Percentiles rank a stretch among this genome's conserved stretches.
These are phyloP conservation scores for Oreocharis arfaki DNA, from an alignment of 2,113 vertebrate genomes.

Conservation along the genomic window DNA sequence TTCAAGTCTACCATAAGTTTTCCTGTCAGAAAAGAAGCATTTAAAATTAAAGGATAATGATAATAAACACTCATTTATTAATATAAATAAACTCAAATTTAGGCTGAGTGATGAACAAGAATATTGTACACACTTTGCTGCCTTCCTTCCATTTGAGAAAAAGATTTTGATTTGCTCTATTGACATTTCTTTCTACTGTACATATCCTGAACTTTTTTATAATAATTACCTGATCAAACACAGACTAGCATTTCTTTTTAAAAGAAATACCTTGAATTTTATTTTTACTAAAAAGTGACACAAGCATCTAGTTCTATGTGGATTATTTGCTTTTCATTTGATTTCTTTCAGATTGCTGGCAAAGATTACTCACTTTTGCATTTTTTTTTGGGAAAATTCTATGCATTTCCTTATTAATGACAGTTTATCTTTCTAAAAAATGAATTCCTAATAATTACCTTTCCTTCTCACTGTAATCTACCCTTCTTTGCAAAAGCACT, in stretches of 20 bases:
- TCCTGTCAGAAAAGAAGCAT: neutral
- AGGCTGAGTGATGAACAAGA: neutral
- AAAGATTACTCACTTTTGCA: neutral
- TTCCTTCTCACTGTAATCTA: constrained; percentile 7
- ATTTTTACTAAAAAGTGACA: neutral
- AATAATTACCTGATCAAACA: neutral
- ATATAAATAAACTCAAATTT: neutral
- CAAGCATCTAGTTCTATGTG: neutral
- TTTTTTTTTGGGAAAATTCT: neutral
- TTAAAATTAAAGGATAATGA: neutral
- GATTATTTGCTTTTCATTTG: neutral
- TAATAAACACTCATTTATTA: neutral
- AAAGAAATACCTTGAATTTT: neutral
- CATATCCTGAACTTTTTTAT: neutral
- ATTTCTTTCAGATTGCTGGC: neutral
- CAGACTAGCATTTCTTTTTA: neutral
- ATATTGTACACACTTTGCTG: neutral
- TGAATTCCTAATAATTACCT: constrained; percentile 32
- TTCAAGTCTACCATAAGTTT: neutral
- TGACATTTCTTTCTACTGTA: neutral
- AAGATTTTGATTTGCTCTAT: neutral
- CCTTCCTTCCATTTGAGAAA: neutral
- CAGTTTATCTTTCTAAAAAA: constrained; percentile 28
- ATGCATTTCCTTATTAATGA: constrained; percentile 22
- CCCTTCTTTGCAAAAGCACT: neutral